phyloP scores from a whole-genome alignment of 2,797 vertebrate genomes.

The Epinephelus coioides region DNA sequence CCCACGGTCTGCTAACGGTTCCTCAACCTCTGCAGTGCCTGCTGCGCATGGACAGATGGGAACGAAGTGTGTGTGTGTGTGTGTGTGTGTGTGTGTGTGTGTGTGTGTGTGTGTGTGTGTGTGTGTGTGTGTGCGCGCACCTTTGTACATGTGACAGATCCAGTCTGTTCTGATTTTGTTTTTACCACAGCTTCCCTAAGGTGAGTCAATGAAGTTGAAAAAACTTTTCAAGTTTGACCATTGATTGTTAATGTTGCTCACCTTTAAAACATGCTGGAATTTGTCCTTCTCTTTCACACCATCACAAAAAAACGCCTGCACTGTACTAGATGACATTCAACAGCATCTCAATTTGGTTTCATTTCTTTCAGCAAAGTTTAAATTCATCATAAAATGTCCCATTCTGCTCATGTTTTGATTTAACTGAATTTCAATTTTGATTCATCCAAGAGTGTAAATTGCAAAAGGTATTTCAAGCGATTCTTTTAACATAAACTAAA shows the following conservation, averaged over 20 bases:
- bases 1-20: constrained; percentile 70
- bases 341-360: not conserved
- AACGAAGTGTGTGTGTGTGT: constrained; percentile 32
- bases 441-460: not conserved
- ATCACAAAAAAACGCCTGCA: not conserved
- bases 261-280: not conserved
- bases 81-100: constrained; percentile 32
- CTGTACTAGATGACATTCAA: not conserved
- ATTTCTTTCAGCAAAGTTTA: not conserved
- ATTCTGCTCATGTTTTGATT: not conserved
- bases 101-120: constrained; percentile 22
- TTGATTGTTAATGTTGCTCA: not conserved
- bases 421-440: not conserved
- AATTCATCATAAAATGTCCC: not conserved
- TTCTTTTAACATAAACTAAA: constrained; percentile 7
- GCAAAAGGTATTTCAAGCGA: not conserved
- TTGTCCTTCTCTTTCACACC: not conserved
- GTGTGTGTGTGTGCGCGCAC: constrained; percentile 5
- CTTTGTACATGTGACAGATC: constrained; percentile 37
- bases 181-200: not conserved
- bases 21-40: constrained; percentile 52
- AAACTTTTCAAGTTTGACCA: constrained; percentile 7
- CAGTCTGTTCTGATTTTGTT: constrained; percentile 32
- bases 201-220: constrained; percentile 19
- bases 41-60: constrained; percentile 59